Evolutionary conservation across 2,113 vertebrate genomes (phyloP).

Genomic region (Kryptolebias marmoratus): DNA sequence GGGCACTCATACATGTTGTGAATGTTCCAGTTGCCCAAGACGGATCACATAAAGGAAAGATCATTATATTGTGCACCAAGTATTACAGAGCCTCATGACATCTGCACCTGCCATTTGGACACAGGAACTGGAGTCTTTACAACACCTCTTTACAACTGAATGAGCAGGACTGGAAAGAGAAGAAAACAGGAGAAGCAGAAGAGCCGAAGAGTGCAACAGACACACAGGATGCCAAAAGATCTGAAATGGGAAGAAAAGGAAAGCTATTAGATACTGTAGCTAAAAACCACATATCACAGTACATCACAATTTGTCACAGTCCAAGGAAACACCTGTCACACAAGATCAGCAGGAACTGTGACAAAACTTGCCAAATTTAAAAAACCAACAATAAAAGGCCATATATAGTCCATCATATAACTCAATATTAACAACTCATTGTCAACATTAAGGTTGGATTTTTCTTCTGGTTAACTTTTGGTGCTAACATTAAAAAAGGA

Average conservation of each 20-base stretch:
- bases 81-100: too few relatives aligned
- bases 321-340: background rate
- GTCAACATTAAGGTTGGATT: too few relatives aligned
- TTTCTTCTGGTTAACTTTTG: background rate
- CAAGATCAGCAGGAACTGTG: background rate
- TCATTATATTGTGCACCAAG: too few relatives aligned
- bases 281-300: background rate
- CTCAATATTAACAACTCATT: too few relatives aligned
- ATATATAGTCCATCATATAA: too few relatives aligned
- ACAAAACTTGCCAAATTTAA: background rate
- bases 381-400: too few relatives aligned
- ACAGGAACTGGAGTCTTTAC: too few relatives aligned
- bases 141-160: too few relatives aligned
- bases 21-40: too few relatives aligned
- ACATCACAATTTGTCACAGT: background rate
- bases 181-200: background rate
- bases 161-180: background rate
- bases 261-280: background rate
- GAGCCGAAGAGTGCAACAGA: background rate
- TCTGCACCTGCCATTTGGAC: too few relatives aligned
- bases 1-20: too few relatives aligned
- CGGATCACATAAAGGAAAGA: too few relatives aligned
- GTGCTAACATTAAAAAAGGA: background rate
- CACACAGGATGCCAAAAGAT: background rate
- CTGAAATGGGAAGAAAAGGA: background rate